Base-by-base conservation (phyloP, 1,140 invertebrate species). In the Caerostris darwini region DNA sequence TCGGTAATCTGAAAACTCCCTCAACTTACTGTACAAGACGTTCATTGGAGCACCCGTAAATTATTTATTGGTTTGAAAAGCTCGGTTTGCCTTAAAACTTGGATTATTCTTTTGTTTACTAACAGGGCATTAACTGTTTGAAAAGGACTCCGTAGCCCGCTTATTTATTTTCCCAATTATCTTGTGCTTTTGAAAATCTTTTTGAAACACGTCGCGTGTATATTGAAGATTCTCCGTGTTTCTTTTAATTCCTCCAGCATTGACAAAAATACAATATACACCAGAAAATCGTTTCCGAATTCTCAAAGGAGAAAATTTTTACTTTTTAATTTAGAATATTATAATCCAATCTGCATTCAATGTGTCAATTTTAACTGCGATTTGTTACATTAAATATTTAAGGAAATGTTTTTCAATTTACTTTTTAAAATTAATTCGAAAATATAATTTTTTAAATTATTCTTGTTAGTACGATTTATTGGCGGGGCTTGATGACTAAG, bases 1-100 rank as follows among this genome's bases (percentile, higher is more conserved):
- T 56, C 5, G 54, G 71, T 82, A 64, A 91, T 81, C 90, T 82
- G 10, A 3, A n/a, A 14, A 50, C 87, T 89, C 3, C 87, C 50
- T 69, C 14, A 50, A 54, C 69, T 67, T 57, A 88, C 34, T 34
- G 2, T 34, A 34, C 58, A 81, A 91, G 69, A 57, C 56, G 56
- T 77, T 82, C 69, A 59, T 59, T 19, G 69, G 57, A 81, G 8
- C 57, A 19, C 12, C 50, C 34, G 3, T 81, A 91, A 91, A 50
- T 91, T 82, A 91, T 61, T 17, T 57, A 50, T 19, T 34, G 90
- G 59, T 61, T 88, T 7, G 54, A 85, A 85, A 17, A 59, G 83
- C 54, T n/a, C 19, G 8, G 56, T 85, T 85, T 58, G 57, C 19
- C 14, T 57, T 85, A 58, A 67, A 85, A 57, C 57, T 85, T 19